Conservation (phyloP, 1,140 invertebrate species). For the Parasteatoda tepidariorum region DNA sequence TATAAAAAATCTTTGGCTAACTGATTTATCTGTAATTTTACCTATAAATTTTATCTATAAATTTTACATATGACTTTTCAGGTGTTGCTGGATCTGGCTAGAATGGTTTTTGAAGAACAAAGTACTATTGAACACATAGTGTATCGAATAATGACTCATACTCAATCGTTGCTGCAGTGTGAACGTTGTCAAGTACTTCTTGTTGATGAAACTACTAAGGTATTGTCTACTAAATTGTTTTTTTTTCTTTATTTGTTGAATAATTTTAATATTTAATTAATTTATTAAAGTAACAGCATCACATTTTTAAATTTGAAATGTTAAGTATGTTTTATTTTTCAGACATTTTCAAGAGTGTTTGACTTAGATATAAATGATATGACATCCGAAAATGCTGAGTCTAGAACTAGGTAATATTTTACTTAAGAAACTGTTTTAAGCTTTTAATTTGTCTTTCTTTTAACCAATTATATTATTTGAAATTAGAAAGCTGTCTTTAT, state of each 20-base stretch:
- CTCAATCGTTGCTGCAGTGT: slow-evolving; percentile 92
- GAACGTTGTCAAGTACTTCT: slow-evolving; percentile 90
- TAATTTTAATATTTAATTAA: not conserved
- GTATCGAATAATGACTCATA: slow-evolving; percentile 92
- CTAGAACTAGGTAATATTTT: slow-evolving; percentile 80
- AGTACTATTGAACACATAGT: slow-evolving; percentile 96
- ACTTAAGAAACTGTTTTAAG: too few relatives aligned
- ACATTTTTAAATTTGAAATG: not conserved
- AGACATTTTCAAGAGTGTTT: slow-evolving; percentile 89
- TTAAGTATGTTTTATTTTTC: slow-evolving; percentile 12
- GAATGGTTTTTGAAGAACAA: slow-evolving; percentile 97
- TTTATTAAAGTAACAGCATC: not conserved
- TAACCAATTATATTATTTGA: too few relatives aligned
- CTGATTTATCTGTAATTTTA: too few relatives aligned
- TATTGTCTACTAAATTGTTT: not conserved
- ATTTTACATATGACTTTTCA: too few relatives aligned
- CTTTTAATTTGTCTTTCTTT: too few relatives aligned
- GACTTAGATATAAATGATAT: slow-evolving; percentile 87
- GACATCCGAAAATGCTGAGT: slow-evolving; percentile 79
- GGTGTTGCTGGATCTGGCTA: slow-evolving; percentile 90
- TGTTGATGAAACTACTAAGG: slow-evolving; percentile 82
- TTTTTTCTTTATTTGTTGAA: not conserved
- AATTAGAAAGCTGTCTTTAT: too few relatives aligned
- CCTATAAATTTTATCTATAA: too few relatives aligned
- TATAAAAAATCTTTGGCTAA: too few relatives aligned